Base-by-base conservation (phyloP, 2,797 vertebrate genomes). In the Denticeps clupeoides region DNA sequence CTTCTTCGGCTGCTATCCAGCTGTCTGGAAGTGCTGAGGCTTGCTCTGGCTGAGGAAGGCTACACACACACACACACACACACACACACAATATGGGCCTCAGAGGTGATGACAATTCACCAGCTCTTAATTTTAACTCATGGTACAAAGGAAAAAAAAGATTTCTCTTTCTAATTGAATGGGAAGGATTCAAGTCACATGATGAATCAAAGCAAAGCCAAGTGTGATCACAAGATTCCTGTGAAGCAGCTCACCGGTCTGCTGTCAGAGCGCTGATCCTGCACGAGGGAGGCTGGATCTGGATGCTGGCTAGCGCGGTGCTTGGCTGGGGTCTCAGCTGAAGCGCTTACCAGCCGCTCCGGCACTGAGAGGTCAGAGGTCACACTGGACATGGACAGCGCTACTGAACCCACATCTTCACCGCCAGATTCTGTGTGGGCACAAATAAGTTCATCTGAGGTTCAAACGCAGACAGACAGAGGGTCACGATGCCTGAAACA, bases 11-110 rank as follows among this genome's bases (percentile, higher is more conserved):
- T 84, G 45, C 50, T 40, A 35, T 79, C 68, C 45, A 62, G 65
- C 45, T 64, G 59, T 61, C 68, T 84, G 56, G 77, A 73, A 19
- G 72, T 42, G 69, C 85, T 84, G 54, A 67, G 8, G 31, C 61
- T 84, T 61, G 64, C 84, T 85, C 83, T 88, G 50, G 77, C 62
- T 68, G 78, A 25, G 62, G 70, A 73, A 70, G 87, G 86, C 90
- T 93, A 62, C 22, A 49, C 19, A 49, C 58, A 71, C 65, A 55
- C 16, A 40, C 29, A 47, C 48, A 31, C 9, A 43, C 45, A 54
- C 37, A 32, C 12, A 33, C 27, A 42, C 24, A 49, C 42, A 21
- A 44, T 10, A 9, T 12, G 23, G 25, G 5, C 33, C 37, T n/a
- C 3, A 13, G 13, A n/a, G n/a, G n/a, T n/a, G n/a, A n/a, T n/a